A percentile compares a stretch with the other conserved stretches of the same genome.
Conservation (phyloP, 2,888 invertebrate species). For the Caenorhabditis becei region DNA sequence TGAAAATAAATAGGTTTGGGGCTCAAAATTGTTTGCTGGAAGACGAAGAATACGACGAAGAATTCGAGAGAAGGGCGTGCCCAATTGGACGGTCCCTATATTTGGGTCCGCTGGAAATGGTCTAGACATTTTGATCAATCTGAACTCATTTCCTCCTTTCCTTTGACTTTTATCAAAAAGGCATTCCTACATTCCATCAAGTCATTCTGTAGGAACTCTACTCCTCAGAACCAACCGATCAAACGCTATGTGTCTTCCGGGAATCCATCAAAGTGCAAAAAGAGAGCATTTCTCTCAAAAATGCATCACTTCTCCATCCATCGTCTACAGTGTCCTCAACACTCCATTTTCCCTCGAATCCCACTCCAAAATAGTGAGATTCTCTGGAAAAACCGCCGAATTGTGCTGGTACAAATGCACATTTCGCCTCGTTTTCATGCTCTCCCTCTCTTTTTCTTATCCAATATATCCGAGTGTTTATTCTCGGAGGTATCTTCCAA, state of each 20-base stretch:
- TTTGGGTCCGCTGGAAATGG: too few relatives aligned
- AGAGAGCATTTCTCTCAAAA: constrained; percentile 12
- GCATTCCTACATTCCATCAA: too few relatives aligned
- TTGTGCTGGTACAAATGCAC: constrained; percentile 13
- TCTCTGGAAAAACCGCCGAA: constrained; percentile 1
- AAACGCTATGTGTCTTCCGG: not conserved
- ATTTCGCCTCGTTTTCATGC: too few relatives aligned
- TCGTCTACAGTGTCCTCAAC: constrained; percentile 6
- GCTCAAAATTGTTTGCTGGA: not conserved
- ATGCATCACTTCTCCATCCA: constrained; percentile 24
- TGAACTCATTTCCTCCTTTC: too few relatives aligned
- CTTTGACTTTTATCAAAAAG: too few relatives aligned
- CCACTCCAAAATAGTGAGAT: not conserved
- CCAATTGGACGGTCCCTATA: too few relatives aligned
- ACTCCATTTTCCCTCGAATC: not conserved
- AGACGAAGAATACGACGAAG: not conserved
- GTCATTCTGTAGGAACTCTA: too few relatives aligned
- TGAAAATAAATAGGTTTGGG: not conserved
- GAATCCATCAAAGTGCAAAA: constrained; percentile 35
- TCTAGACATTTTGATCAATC: too few relatives aligned
- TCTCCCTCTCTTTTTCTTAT: not conserved
- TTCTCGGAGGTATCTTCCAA: not conserved
- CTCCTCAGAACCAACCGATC: too few relatives aligned
- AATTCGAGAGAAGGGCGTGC: too few relatives aligned
- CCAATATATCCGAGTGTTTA: constrained; percentile 7